phyloP scores from a whole-genome alignment of 2,113 vertebrate species.

The Nothobranchius kuhntae region DNA sequence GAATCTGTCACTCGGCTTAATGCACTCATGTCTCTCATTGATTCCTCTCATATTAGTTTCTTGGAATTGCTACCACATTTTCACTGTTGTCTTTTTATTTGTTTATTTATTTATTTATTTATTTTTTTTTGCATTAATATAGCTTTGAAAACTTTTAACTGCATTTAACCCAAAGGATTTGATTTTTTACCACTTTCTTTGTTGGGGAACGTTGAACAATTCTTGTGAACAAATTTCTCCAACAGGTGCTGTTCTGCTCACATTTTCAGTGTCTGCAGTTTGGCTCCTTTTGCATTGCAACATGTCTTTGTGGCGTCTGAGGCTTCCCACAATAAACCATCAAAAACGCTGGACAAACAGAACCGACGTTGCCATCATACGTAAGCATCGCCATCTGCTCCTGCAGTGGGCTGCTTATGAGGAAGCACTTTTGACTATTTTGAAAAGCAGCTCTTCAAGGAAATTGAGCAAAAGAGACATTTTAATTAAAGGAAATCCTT shows the following conservation, averaged over 20 bases:
- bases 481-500: constrained; percentile 26
- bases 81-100: neutral
- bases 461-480: constrained; percentile 48
- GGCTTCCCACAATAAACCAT: constrained; percentile 68
- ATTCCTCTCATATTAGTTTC: neutral
- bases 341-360: constrained; percentile 49
- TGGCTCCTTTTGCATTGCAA: constrained; percentile 66
- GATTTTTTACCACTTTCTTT: neutral
- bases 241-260: constrained; percentile 41
- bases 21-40: too few relatives aligned
- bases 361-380: constrained; percentile 46
- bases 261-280: constrained; percentile 65
- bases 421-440: constrained; percentile 33
- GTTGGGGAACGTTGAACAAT: constrained; percentile 5
- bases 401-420: constrained; percentile 12
- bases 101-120: too few relatives aligned
- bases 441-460: constrained; percentile 42
- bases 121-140: neutral
- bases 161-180: neutral
- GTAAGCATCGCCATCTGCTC: constrained; percentile 29
- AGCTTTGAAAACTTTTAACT: neutral
- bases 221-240: constrained; percentile 40
- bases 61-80: constrained; percentile 6
- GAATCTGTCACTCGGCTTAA: too few relatives aligned
- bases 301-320: constrained; percentile 70